Percentiles rank a stretch among this genome's conserved stretches.
Evolutionary conservation across 2,797 vertebrate genomes (phyloP).

Genomic region (Passerculus sandwichensis): DNA sequence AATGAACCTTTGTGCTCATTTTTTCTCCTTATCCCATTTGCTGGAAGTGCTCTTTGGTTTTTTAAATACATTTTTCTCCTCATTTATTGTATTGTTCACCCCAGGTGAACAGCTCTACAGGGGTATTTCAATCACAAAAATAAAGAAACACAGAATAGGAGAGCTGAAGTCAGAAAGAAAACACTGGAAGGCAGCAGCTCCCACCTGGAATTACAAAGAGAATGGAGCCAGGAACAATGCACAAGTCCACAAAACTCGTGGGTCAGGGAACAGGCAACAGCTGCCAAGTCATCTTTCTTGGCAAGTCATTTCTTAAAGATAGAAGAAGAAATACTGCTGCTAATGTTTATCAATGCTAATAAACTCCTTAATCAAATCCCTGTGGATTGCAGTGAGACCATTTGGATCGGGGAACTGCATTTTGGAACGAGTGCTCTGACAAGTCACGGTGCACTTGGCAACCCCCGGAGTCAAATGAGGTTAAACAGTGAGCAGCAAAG

Average conservation of each 20-base stretch:
- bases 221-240: background rate
- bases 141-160: background rate
- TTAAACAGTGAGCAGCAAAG: rapidly evolving
- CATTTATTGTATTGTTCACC: background rate
- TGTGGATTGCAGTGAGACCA: background rate
- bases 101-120: background rate
- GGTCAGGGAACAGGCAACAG: background rate
- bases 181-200: background rate
- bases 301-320: background rate
- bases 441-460: background rate
- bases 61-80: background rate
- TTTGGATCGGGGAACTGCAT: rapidly evolving
- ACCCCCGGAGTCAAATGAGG: rapidly evolving
- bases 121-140: background rate
- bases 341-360: background rate
- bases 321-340: background rate
- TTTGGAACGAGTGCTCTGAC: background rate
- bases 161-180: background rate
- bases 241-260: background rate
- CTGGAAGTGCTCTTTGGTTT: background rate
- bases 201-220: background rate
- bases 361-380: background rate
- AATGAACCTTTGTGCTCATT: rapidly evolving
- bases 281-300: background rate
- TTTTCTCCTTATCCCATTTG: background rate